phyloP scores from a whole-genome alignment of 2,797 vertebrate species.

The Amphiprion clarkii region DNA sequence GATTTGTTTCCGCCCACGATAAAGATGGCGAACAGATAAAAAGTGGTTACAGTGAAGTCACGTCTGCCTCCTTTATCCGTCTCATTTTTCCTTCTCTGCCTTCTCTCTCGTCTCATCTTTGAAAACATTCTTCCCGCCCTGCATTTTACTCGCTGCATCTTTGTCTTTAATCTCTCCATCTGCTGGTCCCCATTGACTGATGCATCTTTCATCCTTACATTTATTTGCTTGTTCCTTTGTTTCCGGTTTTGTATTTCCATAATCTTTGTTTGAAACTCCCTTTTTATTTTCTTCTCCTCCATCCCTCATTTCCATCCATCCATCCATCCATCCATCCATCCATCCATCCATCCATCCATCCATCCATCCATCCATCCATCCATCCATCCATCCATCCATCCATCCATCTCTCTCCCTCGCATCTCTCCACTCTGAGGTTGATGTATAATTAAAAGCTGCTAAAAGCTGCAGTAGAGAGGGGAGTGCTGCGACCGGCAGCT shows the following conservation, averaged over 20 bases:
- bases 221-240: constrained; percentile 8
- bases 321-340: not conserved
- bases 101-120: not conserved
- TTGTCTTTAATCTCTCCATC: constrained; percentile 45
- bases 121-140: not conserved
- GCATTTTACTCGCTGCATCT: not conserved
- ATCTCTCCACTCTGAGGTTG: not conserved
- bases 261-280: not conserved
- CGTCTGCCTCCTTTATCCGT: not conserved
- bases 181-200: constrained; percentile 8
- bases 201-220: constrained; percentile 22
- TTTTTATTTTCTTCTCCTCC: not conserved
- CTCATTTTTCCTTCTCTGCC: not conserved
- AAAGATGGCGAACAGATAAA: constrained; percentile 14
- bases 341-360: too few species aligned
- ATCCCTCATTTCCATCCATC: constrained; percentile 5
- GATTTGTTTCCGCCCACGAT: not conserved
- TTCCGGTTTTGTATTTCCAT: not conserved
- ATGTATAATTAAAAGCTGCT: constrained; percentile 70
- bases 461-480: constrained; percentile 35
- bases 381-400: not conserved
- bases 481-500: constrained; percentile 9
- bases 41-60: constrained; percentile 1
- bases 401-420: constrained; percentile 5
- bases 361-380: not conserved